A percentile compares a stretch with the other conserved stretches of the same genome.
Conservation (phyloP, 2,888 invertebrate species). For the Apotomis turbidana region DNA sequence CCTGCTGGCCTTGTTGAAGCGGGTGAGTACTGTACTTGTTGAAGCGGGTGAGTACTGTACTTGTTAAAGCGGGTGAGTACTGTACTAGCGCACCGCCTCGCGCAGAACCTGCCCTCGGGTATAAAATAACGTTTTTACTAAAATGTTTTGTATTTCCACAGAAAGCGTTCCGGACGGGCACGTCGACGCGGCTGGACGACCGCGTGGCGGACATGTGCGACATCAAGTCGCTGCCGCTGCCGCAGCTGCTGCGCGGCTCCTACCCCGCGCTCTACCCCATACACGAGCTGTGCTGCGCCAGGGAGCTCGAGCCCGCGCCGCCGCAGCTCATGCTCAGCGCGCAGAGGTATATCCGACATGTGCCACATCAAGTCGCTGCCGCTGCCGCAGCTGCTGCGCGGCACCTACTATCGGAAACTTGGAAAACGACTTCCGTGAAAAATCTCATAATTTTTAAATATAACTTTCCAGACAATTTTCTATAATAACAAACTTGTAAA, state of each 20-base stretch:
- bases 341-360: conserved; percentile 79
- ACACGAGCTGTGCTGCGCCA: conserved; percentile 83
- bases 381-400: conserved; percentile 90
- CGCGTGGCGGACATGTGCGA: conserved; percentile 96
- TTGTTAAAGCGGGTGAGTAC: too few relatives aligned
- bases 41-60: accelerated
- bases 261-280: conserved; percentile 97
- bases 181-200: conserved; percentile 95
- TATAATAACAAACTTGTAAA: too few relatives aligned
- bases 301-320: conserved; percentile 80
- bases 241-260: conserved; percentile 90
- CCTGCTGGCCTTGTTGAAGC: too few relatives aligned
- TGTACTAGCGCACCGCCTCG: too few relatives aligned
- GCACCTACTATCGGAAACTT: conserved; percentile 84
- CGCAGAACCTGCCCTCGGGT: too few relatives aligned
- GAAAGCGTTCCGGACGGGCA: conserved; percentile 95
- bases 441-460: too few relatives aligned
- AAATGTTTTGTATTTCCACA: conserved; percentile 58
- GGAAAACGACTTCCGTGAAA: too few relatives aligned
- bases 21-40: too few relatives aligned
- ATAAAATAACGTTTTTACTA: neutral
- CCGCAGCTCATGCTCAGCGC: conserved; percentile 93
- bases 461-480: too few relatives aligned
- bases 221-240: conserved; percentile 94
- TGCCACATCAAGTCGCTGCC: too few relatives aligned